Evolutionary conservation across 2,888 invertebrate species (phyloP).

Genomic region (Volucella zonaria): DNA sequence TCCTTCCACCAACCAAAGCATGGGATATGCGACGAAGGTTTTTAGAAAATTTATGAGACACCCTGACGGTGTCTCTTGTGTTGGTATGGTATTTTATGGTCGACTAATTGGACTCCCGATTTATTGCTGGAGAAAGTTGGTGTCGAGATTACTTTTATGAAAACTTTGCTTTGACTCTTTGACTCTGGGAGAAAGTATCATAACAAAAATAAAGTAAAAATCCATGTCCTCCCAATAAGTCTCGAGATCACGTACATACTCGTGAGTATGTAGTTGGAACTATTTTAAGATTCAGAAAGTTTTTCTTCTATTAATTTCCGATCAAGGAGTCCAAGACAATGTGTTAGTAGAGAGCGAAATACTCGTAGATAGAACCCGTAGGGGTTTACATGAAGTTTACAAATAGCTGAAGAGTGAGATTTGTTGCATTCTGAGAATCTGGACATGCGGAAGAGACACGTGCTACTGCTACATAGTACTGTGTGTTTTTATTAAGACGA

Average conservation of each 20-base stretch:
- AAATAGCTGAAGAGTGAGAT: conserved; percentile 11
- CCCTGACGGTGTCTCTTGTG: conserved; percentile 29
- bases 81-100: conserved; percentile 49
- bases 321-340: conserved; percentile 24
- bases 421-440: conserved; percentile 20
- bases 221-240: conserved; percentile 1
- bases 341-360: conserved; percentile 8
- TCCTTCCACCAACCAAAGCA: conserved; percentile 1
- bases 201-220: not conserved
- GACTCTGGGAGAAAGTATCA: conserved; percentile 23
- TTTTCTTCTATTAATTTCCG: conserved; percentile 26
- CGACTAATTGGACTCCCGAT: conserved; percentile 55
- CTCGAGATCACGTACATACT: conserved; percentile 1
- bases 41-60: conserved; percentile 42
- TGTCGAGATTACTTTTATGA: not conserved
- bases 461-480: not conserved
- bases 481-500: conserved; percentile 53
- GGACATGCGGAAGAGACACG: conserved; percentile 39
- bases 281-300: not conserved
- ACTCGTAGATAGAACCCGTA: not conserved
- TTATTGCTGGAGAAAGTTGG: conserved; percentile 56
- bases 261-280: not conserved
- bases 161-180: conserved; percentile 31
- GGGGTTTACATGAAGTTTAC: conserved; percentile 29
- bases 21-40: not conserved